A percentile compares a stretch with the other conserved stretches of the same genome.
Conservation (phyloP, 2,888 invertebrate species). For the Euplagia quadripunctaria region DNA sequence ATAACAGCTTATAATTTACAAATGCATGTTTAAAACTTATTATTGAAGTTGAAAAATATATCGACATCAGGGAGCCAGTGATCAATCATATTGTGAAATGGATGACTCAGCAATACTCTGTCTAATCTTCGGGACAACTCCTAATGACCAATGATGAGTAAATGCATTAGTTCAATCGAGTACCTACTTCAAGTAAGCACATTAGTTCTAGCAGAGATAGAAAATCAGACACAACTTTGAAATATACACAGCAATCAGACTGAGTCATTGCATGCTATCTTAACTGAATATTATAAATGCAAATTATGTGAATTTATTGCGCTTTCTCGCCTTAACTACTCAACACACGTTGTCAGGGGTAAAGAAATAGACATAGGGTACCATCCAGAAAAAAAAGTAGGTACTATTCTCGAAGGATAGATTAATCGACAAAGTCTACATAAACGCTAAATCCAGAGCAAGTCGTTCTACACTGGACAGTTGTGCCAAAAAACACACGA, state of each 20-base stretch:
- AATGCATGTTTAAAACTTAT: neutral
- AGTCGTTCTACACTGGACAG: too few relatives aligned
- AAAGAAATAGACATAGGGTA: too few relatives aligned
- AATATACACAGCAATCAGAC: neutral
- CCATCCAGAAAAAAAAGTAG: too few relatives aligned
- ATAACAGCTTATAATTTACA: neutral
- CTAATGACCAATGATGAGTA: neutral
- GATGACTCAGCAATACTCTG: neutral
- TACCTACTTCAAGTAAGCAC: neutral
- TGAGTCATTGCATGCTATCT: conserved; percentile 4
- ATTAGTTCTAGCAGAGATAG: neutral
- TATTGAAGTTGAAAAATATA: neutral
- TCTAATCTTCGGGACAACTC: neutral
- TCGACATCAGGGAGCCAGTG: neutral
- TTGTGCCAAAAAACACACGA: too few relatives aligned
- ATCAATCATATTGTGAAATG: neutral
- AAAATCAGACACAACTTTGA: too few relatives aligned
- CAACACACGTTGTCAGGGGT: too few relatives aligned
- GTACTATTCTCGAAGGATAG: too few relatives aligned
- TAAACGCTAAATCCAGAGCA: too few relatives aligned
- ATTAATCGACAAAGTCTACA: too few relatives aligned
- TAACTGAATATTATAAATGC: too few relatives aligned
- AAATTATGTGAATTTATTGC: too few relatives aligned
- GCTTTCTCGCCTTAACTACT: too few relatives aligned
- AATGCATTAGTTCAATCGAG: neutral